Evolutionary conservation across 53 echinoderm and acorn worm species (phyloP).

Genomic region (Zoroaster sp.): DNA sequence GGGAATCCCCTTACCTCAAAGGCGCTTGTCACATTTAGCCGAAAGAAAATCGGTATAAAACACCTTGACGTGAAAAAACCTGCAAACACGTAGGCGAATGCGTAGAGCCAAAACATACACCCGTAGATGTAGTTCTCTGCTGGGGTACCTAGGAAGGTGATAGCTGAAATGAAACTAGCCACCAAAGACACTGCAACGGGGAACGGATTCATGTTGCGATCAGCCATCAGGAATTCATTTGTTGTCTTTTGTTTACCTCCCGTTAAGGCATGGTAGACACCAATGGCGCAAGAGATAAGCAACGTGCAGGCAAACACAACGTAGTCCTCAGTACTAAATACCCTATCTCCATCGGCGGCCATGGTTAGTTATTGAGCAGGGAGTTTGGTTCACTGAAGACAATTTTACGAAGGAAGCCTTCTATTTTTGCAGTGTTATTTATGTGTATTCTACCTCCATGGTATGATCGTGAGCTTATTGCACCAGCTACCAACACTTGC

Average conservation of each 20-base stretch:
- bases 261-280: slow-evolving; percentile 69
- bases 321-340: slow-evolving; percentile 67
- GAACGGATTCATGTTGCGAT: slow-evolving; percentile 76
- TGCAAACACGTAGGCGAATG: slow-evolving; percentile 30
- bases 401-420: background rate
- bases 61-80: slow-evolving; percentile 20
- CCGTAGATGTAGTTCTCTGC: slow-evolving; percentile 58
- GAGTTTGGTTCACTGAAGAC: background rate
- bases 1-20: slow-evolving; percentile 79
- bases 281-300: slow-evolving; percentile 67
- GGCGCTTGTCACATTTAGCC: slow-evolving; percentile 62
- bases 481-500: too few relatives aligned
- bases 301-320: slow-evolving; percentile 57
- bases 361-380: background rate
- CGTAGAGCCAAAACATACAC: slow-evolving; percentile 59
- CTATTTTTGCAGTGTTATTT: too few relatives aligned
- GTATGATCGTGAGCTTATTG: too few relatives aligned
- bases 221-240: slow-evolving; percentile 78
- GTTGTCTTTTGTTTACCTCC: slow-evolving; percentile 77
- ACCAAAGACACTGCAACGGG: slow-evolving; percentile 44
- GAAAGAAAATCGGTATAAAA: slow-evolving; percentile 68
- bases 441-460: too few relatives aligned
- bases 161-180: slow-evolving; percentile 57
- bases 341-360: too few relatives aligned
- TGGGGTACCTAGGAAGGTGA: slow-evolving; percentile 58